These are phyloP conservation scores for Bufotes viridis DNA, from an alignment of 2,797 vertebrate genomes.

Conservation along the genomic window DNA sequence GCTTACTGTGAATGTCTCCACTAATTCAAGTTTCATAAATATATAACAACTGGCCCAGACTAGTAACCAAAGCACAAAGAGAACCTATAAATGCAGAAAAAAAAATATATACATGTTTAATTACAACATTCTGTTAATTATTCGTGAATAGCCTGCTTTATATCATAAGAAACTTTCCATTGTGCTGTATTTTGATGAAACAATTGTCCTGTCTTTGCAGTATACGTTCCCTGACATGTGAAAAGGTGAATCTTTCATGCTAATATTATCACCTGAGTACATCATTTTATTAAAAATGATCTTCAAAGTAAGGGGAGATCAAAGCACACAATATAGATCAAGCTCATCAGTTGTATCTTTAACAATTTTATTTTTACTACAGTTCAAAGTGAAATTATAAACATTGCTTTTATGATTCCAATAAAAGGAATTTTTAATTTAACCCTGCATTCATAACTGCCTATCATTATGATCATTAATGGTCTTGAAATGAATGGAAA, in stretches of 20 bases:
- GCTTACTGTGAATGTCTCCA: too few relatives aligned
- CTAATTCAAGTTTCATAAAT: too few relatives aligned
- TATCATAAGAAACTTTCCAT: constrained; percentile 7
- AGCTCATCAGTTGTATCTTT: constrained; percentile 61
- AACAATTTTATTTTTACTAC: constrained; percentile 59
- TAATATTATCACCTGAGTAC: constrained; percentile 57
- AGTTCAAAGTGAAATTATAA: constrained; percentile 64
- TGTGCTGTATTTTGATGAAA: constrained; percentile 66
- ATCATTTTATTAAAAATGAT: constrained; percentile 56
- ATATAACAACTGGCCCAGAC: too few relatives aligned
- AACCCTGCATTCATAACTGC: constrained; percentile 50
- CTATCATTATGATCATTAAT: constrained; percentile 57
- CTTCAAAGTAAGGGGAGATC: constrained; percentile 61
- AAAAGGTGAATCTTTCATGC: constrained; percentile 51
- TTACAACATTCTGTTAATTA: neutral
- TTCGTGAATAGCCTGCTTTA: neutral
- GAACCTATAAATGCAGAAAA: too few relatives aligned
- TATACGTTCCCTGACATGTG: constrained; percentile 28
- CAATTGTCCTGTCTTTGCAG: constrained; percentile 15
- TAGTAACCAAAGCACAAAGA: too few relatives aligned
- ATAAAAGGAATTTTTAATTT: constrained; percentile 62
- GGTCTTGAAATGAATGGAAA: constrained; percentile 31
- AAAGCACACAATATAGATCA: constrained; percentile 62
- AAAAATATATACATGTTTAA: neutral
- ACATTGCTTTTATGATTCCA: constrained; percentile 62